These are phyloP conservation scores for Machimus atricapillus DNA, from an alignment of 2,888 invertebrate genomes.

Conservation along the genomic window DNA sequence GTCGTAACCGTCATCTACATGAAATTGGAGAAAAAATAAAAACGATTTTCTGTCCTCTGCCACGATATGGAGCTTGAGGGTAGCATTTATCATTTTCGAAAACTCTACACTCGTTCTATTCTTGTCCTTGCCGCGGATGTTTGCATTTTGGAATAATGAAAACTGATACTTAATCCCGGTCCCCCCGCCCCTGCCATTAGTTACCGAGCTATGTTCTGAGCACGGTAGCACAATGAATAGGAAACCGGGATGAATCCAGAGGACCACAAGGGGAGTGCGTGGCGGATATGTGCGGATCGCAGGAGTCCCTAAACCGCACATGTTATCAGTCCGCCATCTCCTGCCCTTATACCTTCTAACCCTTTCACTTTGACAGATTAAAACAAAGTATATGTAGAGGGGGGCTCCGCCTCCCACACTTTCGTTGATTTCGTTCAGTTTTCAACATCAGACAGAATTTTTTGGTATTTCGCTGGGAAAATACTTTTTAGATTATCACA, in stretches of 20 bases:
- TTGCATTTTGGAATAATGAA: constrained; percentile 33
- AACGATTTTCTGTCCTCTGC: background rate
- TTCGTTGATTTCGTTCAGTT: constrained; percentile 6
- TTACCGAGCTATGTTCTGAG: background rate
- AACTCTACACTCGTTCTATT: constrained; percentile 18
- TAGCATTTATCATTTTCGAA: constrained; percentile 13
- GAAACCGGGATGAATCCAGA: background rate
- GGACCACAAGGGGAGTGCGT: background rate
- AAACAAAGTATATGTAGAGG: constrained; percentile 31
- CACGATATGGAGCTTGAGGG: background rate
- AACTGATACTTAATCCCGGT: constrained; percentile 36
- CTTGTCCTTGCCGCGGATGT: background rate
- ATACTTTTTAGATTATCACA: constrained; percentile 43
- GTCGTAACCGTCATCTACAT: background rate
- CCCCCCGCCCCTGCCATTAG: background rate
- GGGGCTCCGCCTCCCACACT: background rate
- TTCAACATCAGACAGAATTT: constrained; percentile 30
- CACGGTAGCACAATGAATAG: background rate
- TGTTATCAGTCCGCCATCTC: constrained; percentile 25
- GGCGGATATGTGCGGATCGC: background rate
- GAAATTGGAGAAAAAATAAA: background rate
- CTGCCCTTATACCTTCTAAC: background rate
- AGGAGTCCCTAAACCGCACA: constrained; percentile 18
- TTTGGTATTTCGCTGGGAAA: constrained; percentile 33
- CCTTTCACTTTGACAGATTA: constrained; percentile 38